Percentiles rank a stretch among this genome's conserved stretches.
phyloP scores from a whole-genome alignment of 2,797 vertebrate species.

The Atherinosoma microstoma region DNA sequence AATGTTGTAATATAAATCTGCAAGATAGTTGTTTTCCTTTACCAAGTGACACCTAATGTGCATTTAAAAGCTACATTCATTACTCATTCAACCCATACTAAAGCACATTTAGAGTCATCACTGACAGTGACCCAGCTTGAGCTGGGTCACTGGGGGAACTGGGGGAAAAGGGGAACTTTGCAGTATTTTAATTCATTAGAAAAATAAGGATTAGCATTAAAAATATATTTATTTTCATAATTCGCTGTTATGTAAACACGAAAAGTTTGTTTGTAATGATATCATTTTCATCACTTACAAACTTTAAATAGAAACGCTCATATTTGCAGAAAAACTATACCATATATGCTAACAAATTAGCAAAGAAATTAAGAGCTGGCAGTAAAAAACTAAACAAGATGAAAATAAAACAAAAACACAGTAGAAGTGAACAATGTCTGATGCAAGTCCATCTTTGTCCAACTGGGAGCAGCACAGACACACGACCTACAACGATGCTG shows the following conservation, averaged over 20 bases:
- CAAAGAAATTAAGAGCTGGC: background rate
- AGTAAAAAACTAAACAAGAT: background rate
- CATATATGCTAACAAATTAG: background rate
- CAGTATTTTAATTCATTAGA: background rate
- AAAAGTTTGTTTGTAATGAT: background rate
- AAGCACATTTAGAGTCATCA: constrained; percentile 11
- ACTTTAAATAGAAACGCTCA: background rate
- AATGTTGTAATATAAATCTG: constrained; percentile 12
- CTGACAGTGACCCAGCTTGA: background rate
- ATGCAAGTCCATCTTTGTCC: constrained; percentile 40
- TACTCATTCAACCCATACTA: constrained; percentile 1
- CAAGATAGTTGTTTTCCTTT: constrained; percentile 18
- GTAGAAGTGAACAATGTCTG: background rate
- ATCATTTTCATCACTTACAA: background rate
- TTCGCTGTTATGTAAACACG: background rate
- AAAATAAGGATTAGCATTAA: background rate
- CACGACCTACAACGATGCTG: constrained; percentile 17
- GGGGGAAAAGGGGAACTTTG: background rate
- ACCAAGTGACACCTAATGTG: background rate
- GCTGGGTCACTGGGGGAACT: too few species aligned
- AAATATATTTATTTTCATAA: background rate
- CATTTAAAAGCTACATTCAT: constrained; percentile 27
- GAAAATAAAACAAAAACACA: background rate
- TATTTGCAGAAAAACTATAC: background rate
- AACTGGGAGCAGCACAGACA: constrained; percentile 56